Conservation (phyloP, 2,888 invertebrate species). For the Aphodius sticticus region DNA sequence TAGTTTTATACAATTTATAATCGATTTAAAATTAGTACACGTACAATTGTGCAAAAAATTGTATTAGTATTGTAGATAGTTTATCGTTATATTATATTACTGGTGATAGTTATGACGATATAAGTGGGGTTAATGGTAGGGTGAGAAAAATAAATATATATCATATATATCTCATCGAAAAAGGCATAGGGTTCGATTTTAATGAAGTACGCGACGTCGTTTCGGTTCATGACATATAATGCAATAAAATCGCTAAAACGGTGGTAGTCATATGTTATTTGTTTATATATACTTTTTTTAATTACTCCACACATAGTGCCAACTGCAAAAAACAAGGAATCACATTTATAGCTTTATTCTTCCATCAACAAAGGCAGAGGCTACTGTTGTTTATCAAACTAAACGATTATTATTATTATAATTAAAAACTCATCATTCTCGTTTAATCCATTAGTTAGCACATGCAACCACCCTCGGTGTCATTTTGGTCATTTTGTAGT, state of each 20-base stretch:
- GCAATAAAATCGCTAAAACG: constrained; percentile 46
- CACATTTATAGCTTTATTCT: constrained; percentile 54
- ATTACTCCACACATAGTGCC: constrained; percentile 49
- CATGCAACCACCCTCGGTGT: constrained; percentile 84
- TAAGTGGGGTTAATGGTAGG: constrained; percentile 11
- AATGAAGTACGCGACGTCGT: constrained; percentile 10
- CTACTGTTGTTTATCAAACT: constrained; percentile 45
- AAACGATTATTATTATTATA: constrained; percentile 40
- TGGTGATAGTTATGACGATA: constrained; percentile 20
- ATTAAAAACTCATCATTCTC: constrained; percentile 17
- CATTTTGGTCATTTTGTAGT: constrained; percentile 80
- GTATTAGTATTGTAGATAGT: constrained; percentile 8
- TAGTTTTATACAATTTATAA: not conserved
- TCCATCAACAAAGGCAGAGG: constrained; percentile 50
- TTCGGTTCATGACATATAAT: constrained; percentile 42
- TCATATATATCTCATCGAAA: constrained; percentile 22
- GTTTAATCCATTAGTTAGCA: constrained; percentile 66
- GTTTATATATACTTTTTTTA: constrained; percentile 17
- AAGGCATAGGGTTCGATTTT: constrained; percentile 27
- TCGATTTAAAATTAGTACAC: not conserved
- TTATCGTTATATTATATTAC: constrained; percentile 10
- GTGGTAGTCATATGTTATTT: constrained; percentile 39
- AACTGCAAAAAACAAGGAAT: constrained; percentile 50
- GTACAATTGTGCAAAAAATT: constrained; percentile 21
- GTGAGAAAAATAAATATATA: constrained; percentile 25